These are phyloP conservation scores for Syrista parreyssii DNA, from an alignment of 2,888 invertebrate species.

Conservation along the genomic window DNA sequence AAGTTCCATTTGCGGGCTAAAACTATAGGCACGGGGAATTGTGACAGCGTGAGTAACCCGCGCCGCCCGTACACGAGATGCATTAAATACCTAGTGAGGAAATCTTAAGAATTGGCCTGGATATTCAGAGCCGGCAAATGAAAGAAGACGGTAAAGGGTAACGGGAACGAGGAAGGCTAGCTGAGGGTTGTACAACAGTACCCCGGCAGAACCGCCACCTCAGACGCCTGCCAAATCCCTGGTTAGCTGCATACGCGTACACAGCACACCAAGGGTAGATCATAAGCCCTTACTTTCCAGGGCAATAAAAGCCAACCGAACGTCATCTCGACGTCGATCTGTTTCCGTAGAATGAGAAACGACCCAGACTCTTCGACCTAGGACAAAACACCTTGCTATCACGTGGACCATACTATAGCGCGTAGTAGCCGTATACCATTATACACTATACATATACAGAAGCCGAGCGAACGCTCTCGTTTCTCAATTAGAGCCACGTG, in stretches of 20 bases:
- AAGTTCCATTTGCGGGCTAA: slow-evolving; percentile 58
- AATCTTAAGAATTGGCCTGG: slow-evolving; percentile 58
- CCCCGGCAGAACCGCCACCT: neutral
- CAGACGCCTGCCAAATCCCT: slow-evolving; percentile 3
- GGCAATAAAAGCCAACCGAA: neutral
- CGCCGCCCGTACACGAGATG: slow-evolving; percentile 5
- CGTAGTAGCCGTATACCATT: neutral
- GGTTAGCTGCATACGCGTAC: neutral
- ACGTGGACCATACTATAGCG: neutral
- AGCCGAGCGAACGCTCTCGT: neutral
- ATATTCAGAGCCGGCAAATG: slow-evolving; percentile 4
- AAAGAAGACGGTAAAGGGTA: neutral
- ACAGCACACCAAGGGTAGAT: neutral
- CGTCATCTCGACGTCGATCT: neutral
- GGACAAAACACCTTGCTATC: neutral
- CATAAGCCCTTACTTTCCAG: neutral
- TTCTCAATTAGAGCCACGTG: neutral
- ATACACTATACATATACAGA: neutral
- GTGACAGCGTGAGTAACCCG: slow-evolving; percentile 6
- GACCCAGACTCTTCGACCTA: neutral
- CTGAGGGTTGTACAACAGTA: neutral
- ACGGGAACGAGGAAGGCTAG: neutral
- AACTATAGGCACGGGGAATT: slow-evolving; percentile 29
- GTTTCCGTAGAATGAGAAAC: neutral
- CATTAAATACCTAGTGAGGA: slow-evolving; percentile 51